Base-by-base conservation (phyloP, 2,797 vertebrate species). In the Microctenopoma steveboyesi region DNA sequence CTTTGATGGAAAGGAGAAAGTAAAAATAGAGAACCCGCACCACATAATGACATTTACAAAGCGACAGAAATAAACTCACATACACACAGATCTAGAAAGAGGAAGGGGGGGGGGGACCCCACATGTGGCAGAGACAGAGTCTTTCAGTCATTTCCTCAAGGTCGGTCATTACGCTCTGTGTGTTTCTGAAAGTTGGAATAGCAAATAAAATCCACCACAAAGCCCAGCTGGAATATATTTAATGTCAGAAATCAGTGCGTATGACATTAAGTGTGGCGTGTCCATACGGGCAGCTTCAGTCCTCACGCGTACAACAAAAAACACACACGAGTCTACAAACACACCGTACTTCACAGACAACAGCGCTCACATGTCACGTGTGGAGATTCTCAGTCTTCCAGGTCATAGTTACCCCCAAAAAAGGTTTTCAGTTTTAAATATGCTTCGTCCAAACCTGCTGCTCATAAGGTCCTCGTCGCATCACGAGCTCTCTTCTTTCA, bases 11-110 rank as follows among this genome's bases (percentile, higher is more conserved):
- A 76, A 83, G 76, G 76, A 78, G 69, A 79, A 81, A 84, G 84
- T 86, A 90, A 88, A 91, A 89, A 92, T 91, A 91, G 83, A 86
- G 56, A 49, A 45, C 49, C 72, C 64, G 11, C 61, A 73, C 91
- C 88, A 84, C 89, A 90, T 89, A 89, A 91, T 90, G 69, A 88
- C 80, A 71, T 87, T 69, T 78, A 81, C 64, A 82, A 84, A 91
- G 86, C 5, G 58, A 58, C 68, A 61, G 88, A 89, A 76, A 74
- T 74, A 86, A 69, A 76, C 49, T 46, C 28, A 57, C 8, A 37
- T 52, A 69, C 60, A 54, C 12, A 69, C 22, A 47, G 59, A 33
- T 18, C 39, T 56, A 33, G 50, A 78, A 40, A 52, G 48, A 54
- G 51, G 12, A 2, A 47, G 40, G 37, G 64, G 39, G 64, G 39